Percentiles rank a stretch among this genome's conserved stretches.
Conservation (phyloP, 1,140 invertebrate genomes). For the Dryas iulia region DNA sequence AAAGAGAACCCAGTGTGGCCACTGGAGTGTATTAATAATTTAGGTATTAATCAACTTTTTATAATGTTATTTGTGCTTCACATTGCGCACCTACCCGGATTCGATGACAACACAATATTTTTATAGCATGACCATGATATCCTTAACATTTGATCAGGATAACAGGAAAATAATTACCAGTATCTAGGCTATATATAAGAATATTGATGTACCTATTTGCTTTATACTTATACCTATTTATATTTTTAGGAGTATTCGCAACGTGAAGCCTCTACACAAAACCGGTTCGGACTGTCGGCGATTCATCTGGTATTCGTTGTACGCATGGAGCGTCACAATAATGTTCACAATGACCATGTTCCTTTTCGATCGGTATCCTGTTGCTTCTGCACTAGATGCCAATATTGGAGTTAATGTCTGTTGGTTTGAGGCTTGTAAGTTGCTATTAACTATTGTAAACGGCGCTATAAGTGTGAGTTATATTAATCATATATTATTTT, state of each 20-base stretch:
- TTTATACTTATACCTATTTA: too few relatives aligned
- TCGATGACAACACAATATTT: too few relatives aligned
- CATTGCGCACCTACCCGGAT: too few relatives aligned
- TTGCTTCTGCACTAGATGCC: conserved; percentile 69
- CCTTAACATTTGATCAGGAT: too few relatives aligned
- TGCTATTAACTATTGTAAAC: background rate
- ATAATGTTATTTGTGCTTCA: too few relatives aligned
- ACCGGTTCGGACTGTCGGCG: conserved; percentile 71
- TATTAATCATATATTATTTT: too few relatives aligned
- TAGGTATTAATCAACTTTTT: too few relatives aligned
- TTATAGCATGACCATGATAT: too few relatives aligned
- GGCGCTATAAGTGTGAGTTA: background rate
- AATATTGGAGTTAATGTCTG: conserved; percentile 79
- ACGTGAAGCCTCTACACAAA: conserved; percentile 68
- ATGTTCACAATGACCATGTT: conserved; percentile 76
- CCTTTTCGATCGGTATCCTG: conserved; percentile 73
- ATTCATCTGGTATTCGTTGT: conserved; percentile 82
- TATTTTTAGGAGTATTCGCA: conserved; percentile 64
- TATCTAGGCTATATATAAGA: too few relatives aligned
- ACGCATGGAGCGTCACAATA: conserved; percentile 82
- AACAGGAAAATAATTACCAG: too few relatives aligned
- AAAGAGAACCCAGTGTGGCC: too few relatives aligned
- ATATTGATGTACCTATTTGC: background rate
- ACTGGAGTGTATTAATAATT: too few relatives aligned
- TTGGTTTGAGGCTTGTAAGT: conserved; percentile 81